A percentile compares a stretch with the other conserved stretches of the same genome.
Evolutionary conservation across 2,888 invertebrate genomes (phyloP).

Genomic region (Chirona hameri): DNA sequence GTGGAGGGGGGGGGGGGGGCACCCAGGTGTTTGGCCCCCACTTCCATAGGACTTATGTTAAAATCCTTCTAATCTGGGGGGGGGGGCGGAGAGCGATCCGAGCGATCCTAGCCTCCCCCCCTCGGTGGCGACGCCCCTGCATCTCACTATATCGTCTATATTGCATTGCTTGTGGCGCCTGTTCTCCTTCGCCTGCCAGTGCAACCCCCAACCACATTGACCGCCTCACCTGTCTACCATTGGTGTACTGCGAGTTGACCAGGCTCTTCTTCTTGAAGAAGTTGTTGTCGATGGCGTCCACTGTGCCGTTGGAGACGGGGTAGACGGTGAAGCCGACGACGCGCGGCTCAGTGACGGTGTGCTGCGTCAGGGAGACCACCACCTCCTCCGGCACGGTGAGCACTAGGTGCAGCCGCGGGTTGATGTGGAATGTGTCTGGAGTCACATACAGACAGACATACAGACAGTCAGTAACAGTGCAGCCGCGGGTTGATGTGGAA

Average conservation of each 20-base stretch:
- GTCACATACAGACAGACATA: too few species aligned
- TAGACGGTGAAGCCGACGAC: conserved; percentile 85
- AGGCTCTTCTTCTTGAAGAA: conserved; percentile 82
- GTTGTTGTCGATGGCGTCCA: conserved; percentile 70
- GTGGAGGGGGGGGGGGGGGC: too few species aligned
- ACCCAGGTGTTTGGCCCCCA: too few species aligned
- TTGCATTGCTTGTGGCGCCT: too few species aligned
- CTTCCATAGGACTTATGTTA: too few species aligned
- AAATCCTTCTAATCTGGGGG: too few species aligned
- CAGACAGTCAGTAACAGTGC: neutral
- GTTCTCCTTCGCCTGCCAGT: too few species aligned
- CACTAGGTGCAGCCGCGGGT: conserved; percentile 79
- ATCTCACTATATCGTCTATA: too few species aligned
- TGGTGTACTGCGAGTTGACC: conserved; percentile 85
- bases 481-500: neutral
- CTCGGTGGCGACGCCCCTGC: too few species aligned
- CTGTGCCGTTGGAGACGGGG: conserved; percentile 56
- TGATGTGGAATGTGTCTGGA: conserved; percentile 85
- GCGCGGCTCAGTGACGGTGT: conserved; percentile 81
- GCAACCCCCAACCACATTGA: too few species aligned
- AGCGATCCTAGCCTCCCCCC: too few species aligned
- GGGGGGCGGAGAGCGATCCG: too few species aligned
- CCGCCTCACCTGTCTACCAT: conserved; percentile 73
- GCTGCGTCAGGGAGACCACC: conserved; percentile 80
- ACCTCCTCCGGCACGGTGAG: conserved; percentile 76